Evolutionary conservation across 1,140 invertebrate genomes (phyloP), one percentile per base, ranked within the genome.

Genomic region (Bathynomus jamesi): DNA sequence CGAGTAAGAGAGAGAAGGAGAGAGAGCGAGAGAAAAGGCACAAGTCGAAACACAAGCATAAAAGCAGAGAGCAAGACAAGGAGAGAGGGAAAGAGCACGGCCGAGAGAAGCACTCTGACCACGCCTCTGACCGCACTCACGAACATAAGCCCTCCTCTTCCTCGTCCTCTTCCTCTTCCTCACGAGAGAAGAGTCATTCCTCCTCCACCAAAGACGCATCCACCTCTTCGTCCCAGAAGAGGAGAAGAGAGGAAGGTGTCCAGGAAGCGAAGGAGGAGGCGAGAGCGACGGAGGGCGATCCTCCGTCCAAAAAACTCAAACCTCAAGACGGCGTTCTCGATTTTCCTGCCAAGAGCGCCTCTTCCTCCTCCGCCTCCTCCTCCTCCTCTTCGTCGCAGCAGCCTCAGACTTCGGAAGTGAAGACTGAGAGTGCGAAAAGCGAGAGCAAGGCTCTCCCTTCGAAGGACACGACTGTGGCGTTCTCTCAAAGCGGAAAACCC

Each of bases 71-170:
- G 25, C 65, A 17, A 25, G 65, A 53, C 8, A 30, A 60, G 60
- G 68, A 11, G 62, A 63, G 32, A 53, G 67, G 10, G 63, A 65
- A 21, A 28, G 67, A 65, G 64, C 69, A 4, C 70, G 63, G 30
- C 65, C 69, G 28, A 32, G 72, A 17, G 46, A 69, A 17, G 61
- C 70, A 65, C 17, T 73, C 4, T 71, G 69, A 61, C 70, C 70
- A 8, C n/a, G 62, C 27, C 63, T 61, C 4, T 13, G 4, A 61
- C n/a, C n/a, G n/a, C n/a, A n/a, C n/a, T n/a, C n/a, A n/a, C n/a
- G n/a, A n/a, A n/a, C n/a, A n/a, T n/a, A n/a, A n/a, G n/a, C n/a
- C n/a, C n/a, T n/a, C n/a, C n/a, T n/a, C n/a, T n/a, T n/a, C n/a
- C n/a, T n/a, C n/a, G n/a, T n/a, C n/a, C n/a, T n/a, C n/a, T n/a